phyloP scores from a whole-genome alignment of 2,113 vertebrate genomes.

The Lethenteron reissneri region DNA sequence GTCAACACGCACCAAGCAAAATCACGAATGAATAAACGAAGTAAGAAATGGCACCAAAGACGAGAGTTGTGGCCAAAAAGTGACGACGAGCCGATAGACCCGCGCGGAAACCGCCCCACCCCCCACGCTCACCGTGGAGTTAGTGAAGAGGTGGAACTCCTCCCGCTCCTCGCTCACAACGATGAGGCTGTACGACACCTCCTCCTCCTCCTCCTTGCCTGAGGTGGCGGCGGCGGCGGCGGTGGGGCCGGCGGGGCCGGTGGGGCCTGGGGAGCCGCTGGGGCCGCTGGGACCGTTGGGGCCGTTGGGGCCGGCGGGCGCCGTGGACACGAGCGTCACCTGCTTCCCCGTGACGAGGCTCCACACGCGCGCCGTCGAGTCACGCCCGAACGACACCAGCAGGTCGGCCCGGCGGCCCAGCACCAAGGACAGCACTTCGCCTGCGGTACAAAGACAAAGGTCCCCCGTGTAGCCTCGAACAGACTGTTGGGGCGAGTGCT shows the following conservation, averaged over 20 bases:
- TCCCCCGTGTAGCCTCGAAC: background rate
- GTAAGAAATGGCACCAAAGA: too few species aligned
- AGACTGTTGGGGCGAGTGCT: background rate
- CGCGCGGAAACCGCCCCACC: background rate
- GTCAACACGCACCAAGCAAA: too few species aligned
- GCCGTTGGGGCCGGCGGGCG: slow-evolving; percentile 11
- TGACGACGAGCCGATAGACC: too few species aligned
- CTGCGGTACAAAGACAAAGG: slow-evolving; percentile 14
- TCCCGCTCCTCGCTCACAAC: background rate
- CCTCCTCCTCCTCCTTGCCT: slow-evolving; percentile 22
- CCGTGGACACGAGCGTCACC: slow-evolving; percentile 21
- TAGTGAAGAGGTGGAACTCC: background rate
- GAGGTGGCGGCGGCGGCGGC: slow-evolving; percentile 19
- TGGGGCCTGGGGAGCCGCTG: slow-evolving; percentile 12
- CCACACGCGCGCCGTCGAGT: slow-evolving; percentile 30
- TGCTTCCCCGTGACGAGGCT: slow-evolving; percentile 24
- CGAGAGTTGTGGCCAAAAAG: too few species aligned
- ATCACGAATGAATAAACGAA: too few species aligned
- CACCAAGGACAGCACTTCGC: slow-evolving; percentile 22
- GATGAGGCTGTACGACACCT: background rate
- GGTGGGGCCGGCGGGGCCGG: slow-evolving; percentile 19
- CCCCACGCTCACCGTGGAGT: background rate
- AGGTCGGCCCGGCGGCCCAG: slow-evolving; percentile 17
- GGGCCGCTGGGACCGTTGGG: slow-evolving; percentile 17
- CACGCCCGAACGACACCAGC: slow-evolving; percentile 30